A percentile compares a stretch with the other conserved stretches of the same genome.
phyloP scores from a whole-genome alignment of 2,797 vertebrate genomes.

The Eulemur coronatus region DNA sequence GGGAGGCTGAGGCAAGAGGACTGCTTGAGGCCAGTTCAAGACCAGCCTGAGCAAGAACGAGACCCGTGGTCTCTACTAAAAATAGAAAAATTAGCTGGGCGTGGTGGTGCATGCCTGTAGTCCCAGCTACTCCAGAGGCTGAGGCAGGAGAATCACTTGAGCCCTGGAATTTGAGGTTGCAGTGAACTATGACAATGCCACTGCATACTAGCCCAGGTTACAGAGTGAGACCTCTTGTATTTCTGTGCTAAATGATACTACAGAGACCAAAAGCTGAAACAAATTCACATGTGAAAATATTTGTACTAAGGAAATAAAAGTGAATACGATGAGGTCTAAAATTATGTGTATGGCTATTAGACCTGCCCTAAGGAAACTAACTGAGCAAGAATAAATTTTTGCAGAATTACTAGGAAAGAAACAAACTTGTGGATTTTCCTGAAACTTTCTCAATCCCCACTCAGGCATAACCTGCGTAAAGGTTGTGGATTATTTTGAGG shows the following conservation, averaged over 20 bases:
- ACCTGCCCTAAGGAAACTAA: not conserved
- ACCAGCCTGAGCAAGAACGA: not conserved
- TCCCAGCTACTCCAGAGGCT: not conserved
- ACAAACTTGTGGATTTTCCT: slow-evolving; percentile 9
- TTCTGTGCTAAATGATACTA: slow-evolving; percentile 12
- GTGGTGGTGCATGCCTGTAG: not conserved
- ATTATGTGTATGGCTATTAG: not conserved
- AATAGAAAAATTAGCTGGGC: not conserved
- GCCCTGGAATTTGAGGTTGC: not conserved
- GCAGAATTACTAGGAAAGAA: slow-evolving; percentile 8
- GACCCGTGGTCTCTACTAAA: not conserved
- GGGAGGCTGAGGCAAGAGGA: not conserved
- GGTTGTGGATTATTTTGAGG: slow-evolving; percentile 25
- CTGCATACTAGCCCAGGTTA: not conserved
- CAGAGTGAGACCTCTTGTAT: not conserved
- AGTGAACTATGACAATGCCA: not conserved
- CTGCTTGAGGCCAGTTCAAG: not conserved
- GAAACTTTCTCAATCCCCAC: not conserved
- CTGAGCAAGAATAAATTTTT: slow-evolving; percentile 1
- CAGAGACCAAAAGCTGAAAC: slow-evolving; percentile 34
- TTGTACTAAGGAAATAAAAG: not conserved
- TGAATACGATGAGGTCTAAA: not conserved
- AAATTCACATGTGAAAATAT: slow-evolving; percentile 46
- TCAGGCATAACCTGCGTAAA: not conserved
- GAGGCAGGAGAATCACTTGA: not conserved